Percentiles rank a stretch among this genome's conserved stretches.
These are phyloP conservation scores for Mayetiola destructor DNA, from an alignment of 2,888 invertebrate genomes.

Conservation along the genomic window DNA sequence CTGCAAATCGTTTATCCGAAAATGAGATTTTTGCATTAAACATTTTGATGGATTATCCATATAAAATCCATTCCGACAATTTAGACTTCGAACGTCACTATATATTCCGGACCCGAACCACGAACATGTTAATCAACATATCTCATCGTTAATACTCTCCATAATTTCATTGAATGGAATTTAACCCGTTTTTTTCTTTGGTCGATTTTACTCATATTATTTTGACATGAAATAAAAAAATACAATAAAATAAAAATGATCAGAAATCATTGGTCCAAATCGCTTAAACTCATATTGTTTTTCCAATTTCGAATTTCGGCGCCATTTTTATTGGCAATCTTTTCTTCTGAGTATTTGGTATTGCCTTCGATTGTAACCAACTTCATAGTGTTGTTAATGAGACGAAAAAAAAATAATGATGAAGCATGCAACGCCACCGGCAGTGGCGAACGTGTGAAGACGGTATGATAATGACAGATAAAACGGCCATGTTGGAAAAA, in stretches of 20 bases:
- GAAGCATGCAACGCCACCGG: no score
- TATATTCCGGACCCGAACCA: not conserved
- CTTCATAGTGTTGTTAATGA: no score
- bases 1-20: not conserved
- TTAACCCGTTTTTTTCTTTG: not conserved
- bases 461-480: not conserved
- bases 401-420: no score
- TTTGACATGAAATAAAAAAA: no score
- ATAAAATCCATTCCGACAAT: not conserved
- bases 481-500: slow-evolving; percentile 3
- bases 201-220: not conserved
- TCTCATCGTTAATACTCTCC: not conserved
- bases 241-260: no score
- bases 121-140: not conserved
- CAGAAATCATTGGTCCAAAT: no score
- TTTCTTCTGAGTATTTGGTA: no score
- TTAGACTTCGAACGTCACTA: not conserved
- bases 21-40: not conserved
- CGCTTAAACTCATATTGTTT: no score
- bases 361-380: no score
- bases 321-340: no score
- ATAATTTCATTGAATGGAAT: not conserved
- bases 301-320: no score
- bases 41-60: slow-evolving; percentile 1
- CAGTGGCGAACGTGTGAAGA: not conserved